A percentile compares a stretch with the other conserved stretches of the same genome.
These are phyloP conservation scores for Macrocentrus cingulum DNA, from an alignment of 1,140 invertebrate species.

Conservation along the genomic window DNA sequence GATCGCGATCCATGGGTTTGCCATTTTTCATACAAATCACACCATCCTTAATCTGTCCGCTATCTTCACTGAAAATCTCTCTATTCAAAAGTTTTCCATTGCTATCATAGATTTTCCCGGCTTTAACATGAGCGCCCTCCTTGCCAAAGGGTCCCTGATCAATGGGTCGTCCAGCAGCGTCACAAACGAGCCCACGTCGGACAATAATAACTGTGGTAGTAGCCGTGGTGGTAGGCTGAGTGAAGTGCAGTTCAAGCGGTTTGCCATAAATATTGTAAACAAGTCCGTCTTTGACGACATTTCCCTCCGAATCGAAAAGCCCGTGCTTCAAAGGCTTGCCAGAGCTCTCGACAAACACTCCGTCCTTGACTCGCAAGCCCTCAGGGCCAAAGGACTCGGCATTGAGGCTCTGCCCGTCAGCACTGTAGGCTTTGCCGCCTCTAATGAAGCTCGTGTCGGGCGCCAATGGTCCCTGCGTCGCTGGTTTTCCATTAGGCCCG, in stretches of 20 bases:
- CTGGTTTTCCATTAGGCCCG: slow-evolving; percentile 43
- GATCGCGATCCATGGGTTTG: slow-evolving; percentile 38
- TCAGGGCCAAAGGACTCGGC: slow-evolving; percentile 55
- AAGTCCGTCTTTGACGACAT: slow-evolving; percentile 49
- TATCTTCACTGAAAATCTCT: slow-evolving; percentile 39
- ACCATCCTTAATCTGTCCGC: slow-evolving; percentile 46
- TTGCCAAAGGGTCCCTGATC: slow-evolving; percentile 37
- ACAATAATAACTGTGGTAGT: slow-evolving; percentile 44
- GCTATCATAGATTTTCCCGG: slow-evolving; percentile 48
- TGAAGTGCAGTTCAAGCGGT: slow-evolving; percentile 48
- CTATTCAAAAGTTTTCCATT: slow-evolving; percentile 43
- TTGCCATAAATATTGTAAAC: slow-evolving; percentile 42
- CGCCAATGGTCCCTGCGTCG: slow-evolving; percentile 37
- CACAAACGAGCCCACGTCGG: slow-evolving; percentile 44
- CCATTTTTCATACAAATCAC: slow-evolving; percentile 39
- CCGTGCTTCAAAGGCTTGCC: slow-evolving; percentile 47
- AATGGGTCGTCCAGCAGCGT: slow-evolving; percentile 46
- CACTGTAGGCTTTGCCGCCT: slow-evolving; percentile 44
- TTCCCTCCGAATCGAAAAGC: slow-evolving; percentile 48
- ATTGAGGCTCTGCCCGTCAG: slow-evolving; percentile 41
- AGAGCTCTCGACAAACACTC: slow-evolving; percentile 47
- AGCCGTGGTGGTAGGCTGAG: too few relatives aligned
- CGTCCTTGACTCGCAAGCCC: slow-evolving; percentile 46
- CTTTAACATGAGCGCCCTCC: slow-evolving; percentile 46
- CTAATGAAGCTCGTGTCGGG: slow-evolving; percentile 48